A percentile compares a stretch with the other conserved stretches of the same genome.
Evolutionary conservation across 2,888 invertebrate species (phyloP).

Genomic region (Nowickia ferox): DNA sequence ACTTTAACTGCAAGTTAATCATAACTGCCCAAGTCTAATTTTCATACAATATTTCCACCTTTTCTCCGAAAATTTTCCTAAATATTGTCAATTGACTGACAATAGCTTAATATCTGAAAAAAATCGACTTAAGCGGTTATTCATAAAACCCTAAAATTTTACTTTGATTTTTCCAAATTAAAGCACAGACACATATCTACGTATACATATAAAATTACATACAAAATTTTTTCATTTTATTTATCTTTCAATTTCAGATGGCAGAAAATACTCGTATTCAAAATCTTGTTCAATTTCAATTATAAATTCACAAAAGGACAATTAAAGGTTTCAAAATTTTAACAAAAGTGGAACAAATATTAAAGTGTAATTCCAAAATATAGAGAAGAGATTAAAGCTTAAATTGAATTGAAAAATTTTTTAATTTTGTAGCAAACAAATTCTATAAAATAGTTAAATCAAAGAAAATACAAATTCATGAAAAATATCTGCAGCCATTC

Average conservation of each 20-base stretch:
- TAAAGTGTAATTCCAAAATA: neutral
- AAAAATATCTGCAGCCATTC: neutral
- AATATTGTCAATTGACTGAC: no score
- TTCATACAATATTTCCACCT: no score
- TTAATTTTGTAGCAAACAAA: neutral
- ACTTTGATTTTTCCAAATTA: no score
- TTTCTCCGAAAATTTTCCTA: no score
- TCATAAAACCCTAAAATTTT: no score
- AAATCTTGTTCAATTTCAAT: neutral
- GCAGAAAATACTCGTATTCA: neutral
- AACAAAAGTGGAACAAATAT: neutral
- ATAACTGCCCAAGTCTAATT: no score
- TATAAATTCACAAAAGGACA: neutral
- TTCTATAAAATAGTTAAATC: no score
- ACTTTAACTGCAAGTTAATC: no score
- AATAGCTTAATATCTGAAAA: no score
- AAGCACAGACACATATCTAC: neutral
- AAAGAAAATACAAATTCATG: neutral
- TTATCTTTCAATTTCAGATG: constrained; percentile 27
- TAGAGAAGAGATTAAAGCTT: neutral
- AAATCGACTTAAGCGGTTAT: no score
- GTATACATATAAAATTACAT: no score
- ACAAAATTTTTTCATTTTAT: neutral
- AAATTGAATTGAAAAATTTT: neutral
- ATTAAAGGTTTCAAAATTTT: neutral